These are phyloP conservation scores for Sebastes steindachneri DNA, from an alignment of 2,797 vertebrate species.

Conservation along the genomic window DNA sequence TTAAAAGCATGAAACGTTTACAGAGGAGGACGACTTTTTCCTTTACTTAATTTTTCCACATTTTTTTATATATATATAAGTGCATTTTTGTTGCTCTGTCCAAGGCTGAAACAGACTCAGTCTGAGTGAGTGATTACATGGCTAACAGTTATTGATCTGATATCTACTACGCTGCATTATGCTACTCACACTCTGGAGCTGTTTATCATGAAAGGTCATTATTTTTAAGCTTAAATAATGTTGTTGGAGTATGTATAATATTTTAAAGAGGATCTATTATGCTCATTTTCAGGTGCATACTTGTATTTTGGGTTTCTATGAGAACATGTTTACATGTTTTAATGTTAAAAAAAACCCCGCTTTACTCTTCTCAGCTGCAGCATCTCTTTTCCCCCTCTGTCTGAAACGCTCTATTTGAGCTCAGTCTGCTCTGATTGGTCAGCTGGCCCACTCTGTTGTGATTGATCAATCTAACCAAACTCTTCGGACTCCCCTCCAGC, in stretches of 20 bases:
- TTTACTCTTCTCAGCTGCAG: no score
- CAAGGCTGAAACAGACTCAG: background rate
- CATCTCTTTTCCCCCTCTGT: no score
- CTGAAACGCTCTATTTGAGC: no score
- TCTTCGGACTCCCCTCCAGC: no score
- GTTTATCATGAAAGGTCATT: background rate
- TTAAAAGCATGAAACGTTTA: background rate
- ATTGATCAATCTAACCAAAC: no score
- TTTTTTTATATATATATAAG: background rate
- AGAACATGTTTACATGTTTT: no score
- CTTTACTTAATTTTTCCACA: background rate
- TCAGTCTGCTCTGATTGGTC: no score
- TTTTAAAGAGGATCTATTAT: background rate
- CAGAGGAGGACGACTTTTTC: background rate
- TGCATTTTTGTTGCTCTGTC: background rate
- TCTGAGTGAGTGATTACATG: constrained; percentile 13
- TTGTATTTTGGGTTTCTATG: no score
- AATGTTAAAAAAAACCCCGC: no score
- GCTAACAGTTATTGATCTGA: constrained; percentile 18
- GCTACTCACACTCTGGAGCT: background rate
- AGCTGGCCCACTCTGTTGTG: no score
- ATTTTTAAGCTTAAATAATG: background rate
- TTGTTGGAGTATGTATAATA: background rate
- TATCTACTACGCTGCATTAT: background rate
- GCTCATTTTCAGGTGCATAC: no score